phyloP scores from a whole-genome alignment of 2,113 vertebrate genomes.

The Semnornis frantzii region DNA sequence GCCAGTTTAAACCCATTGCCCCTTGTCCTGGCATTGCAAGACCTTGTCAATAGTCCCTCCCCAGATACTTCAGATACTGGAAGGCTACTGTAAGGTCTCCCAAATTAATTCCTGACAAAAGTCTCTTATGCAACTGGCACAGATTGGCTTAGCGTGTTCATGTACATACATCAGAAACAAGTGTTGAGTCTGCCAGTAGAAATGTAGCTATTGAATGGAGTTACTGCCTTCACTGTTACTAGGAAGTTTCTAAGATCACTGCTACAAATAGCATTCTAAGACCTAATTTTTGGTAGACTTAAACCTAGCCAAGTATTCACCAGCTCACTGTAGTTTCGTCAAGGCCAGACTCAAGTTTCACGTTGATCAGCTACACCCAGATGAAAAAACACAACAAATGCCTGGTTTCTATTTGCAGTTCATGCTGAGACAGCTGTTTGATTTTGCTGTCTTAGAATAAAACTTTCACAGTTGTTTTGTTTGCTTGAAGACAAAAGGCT shows the following conservation, averaged over 20 bases:
- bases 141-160: neutral
- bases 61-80: too few species aligned
- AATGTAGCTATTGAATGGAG: neutral
- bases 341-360: neutral
- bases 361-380: neutral
- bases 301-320: neutral
- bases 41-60: too few species aligned
- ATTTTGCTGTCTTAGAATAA: neutral
- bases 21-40: too few species aligned
- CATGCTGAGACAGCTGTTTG: neutral
- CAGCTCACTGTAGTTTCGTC: neutral
- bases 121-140: neutral
- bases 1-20: too few species aligned
- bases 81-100: too few species aligned
- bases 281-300: neutral
- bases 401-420: neutral
- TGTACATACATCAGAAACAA: neutral
- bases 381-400: neutral
- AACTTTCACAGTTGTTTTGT: neutral
- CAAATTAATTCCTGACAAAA: neutral
- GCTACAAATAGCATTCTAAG: neutral
- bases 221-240: neutral
- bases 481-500: conserved; percentile 18
- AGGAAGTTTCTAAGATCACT: neutral
- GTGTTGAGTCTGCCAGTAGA: neutral